Evolutionary conservation across 1,140 invertebrate species (phyloP).

Genomic region (Oryctes rhinoceros): DNA sequence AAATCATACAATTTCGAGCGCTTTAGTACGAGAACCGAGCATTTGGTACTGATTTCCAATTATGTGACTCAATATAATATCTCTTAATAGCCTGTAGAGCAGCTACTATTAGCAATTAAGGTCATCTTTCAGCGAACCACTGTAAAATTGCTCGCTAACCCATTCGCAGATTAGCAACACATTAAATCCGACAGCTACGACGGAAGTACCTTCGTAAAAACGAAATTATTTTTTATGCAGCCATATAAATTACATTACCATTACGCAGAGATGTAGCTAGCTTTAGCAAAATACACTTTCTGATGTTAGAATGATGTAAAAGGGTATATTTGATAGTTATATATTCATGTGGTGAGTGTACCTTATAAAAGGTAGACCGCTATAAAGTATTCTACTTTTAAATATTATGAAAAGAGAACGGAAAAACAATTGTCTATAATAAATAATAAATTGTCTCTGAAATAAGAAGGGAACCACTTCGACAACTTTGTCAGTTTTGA

Average conservation of each 20-base stretch:
- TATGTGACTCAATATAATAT: slow-evolving; percentile 47
- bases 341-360: background rate
- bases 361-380: too few species aligned
- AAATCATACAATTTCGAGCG: slow-evolving; percentile 41
- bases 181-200: slow-evolving; percentile 35
- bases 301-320: background rate
- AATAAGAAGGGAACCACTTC: too few species aligned
- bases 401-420: too few species aligned
- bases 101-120: slow-evolving; percentile 47
- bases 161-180: slow-evolving; percentile 39
- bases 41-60: slow-evolving; percentile 47
- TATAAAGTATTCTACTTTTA: too few species aligned
- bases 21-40: slow-evolving; percentile 31
- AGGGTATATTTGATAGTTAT: background rate
- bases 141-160: slow-evolving; percentile 39
- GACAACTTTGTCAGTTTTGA: too few species aligned
- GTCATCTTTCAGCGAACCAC: slow-evolving; percentile 42
- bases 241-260: background rate
- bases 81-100: slow-evolving; percentile 47
- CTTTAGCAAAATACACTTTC: background rate
- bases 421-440: too few species aligned
- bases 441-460: too few species aligned
- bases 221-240: background rate
- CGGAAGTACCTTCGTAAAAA: slow-evolving; percentile 14
- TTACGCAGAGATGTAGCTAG: background rate